phyloP scores from a whole-genome alignment of 2,113 vertebrate species.

The Pangasianodon gigas region DNA sequence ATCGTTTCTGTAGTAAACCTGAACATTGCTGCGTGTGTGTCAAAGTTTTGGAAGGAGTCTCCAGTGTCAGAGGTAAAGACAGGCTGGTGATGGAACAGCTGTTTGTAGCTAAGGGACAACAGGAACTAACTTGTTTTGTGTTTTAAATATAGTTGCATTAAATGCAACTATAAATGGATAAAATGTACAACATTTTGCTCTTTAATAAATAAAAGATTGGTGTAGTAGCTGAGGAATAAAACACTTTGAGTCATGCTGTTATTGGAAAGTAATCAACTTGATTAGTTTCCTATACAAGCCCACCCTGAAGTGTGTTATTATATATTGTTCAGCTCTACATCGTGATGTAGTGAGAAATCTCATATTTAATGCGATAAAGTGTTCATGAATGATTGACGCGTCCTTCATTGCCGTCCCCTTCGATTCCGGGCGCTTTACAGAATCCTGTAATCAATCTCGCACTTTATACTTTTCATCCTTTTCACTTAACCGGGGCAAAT shows the following conservation, averaged over 20 bases:
- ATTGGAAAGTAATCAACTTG: background rate
- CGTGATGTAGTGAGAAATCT: background rate
- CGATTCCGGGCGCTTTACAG: background rate
- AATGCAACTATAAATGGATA: background rate
- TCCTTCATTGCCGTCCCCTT: conserved; percentile 33
- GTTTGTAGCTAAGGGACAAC: background rate
- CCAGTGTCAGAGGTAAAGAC: no score
- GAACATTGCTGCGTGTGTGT: background rate
- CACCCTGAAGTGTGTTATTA: background rate
- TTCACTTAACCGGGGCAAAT: conserved; percentile 62
- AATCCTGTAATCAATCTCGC: background rate
- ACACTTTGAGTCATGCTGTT: background rate
- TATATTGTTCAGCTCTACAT: background rate
- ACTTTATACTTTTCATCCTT: conserved; percentile 63
- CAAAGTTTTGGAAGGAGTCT: background rate
- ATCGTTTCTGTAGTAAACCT: background rate
- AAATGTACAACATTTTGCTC: background rate
- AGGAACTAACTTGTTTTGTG: background rate
- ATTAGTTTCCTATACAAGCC: background rate
- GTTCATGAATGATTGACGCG: conserved; percentile 50
- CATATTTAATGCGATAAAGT: background rate
- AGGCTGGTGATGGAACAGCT: no score
- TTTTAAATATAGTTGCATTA: background rate
- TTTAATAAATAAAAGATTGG: background rate
- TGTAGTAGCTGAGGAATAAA: background rate